Conservation (phyloP, 2,888 invertebrate species). For the Rotaria sp. region DNA sequence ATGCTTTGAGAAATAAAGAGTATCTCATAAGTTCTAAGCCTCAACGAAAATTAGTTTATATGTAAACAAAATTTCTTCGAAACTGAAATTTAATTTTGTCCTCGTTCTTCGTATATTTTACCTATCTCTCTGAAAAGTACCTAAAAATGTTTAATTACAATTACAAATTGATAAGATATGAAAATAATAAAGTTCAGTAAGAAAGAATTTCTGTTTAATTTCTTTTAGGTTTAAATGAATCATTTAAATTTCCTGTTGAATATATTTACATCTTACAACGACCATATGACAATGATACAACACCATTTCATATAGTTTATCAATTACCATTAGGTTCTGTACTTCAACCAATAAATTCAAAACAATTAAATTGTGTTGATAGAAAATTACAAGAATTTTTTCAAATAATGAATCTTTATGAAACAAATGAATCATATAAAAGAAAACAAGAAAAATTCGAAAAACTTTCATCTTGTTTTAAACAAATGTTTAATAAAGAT, state of each 20-base stretch:
- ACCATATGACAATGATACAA: background rate
- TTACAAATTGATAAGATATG: too few species aligned
- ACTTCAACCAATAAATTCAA: background rate
- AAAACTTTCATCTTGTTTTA: background rate
- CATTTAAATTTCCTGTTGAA: constrained; percentile 21
- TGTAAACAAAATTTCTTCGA: too few species aligned
- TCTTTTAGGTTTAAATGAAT: background rate
- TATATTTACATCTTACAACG: constrained; percentile 32
- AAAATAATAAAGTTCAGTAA: too few species aligned
- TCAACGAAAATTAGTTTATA: too few species aligned
- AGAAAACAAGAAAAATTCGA: background rate
- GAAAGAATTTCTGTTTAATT: too few species aligned
- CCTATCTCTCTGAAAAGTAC: too few species aligned
- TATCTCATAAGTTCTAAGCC: too few species aligned
- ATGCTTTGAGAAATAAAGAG: too few species aligned
- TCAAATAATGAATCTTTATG: background rate
- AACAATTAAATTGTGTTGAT: background rate
- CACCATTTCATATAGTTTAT: constrained; percentile 27
- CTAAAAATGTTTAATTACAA: too few species aligned
- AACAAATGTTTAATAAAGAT: background rate
- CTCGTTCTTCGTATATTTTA: too few species aligned
- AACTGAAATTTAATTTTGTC: too few species aligned
- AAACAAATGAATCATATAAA: background rate
- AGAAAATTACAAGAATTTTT: background rate
- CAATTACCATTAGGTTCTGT: constrained; percentile 29